Conservation (phyloP, 2,888 invertebrate species). For the Danaus chrysippus region DNA sequence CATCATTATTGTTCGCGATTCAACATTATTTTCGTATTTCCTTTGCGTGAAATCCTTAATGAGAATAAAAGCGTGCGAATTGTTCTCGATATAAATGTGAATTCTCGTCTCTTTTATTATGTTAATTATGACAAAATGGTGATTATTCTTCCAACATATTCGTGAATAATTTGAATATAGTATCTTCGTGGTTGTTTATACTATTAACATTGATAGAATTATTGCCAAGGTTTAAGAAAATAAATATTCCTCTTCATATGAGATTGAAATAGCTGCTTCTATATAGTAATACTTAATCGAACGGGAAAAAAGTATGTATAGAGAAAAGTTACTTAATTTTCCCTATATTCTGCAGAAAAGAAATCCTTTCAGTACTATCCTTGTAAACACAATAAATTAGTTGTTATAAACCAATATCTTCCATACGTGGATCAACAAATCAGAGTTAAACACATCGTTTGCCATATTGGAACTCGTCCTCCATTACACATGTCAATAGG, state of each 20-base stretch:
- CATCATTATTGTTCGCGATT: conserved; percentile 14
- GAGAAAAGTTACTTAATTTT: too few species aligned
- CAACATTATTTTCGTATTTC: conserved; percentile 19
- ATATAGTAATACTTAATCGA: too few species aligned
- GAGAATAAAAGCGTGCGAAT: conserved; percentile 15
- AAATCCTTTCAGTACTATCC: too few species aligned
- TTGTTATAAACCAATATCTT: conserved; percentile 2
- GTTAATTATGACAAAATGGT: conserved; percentile 6
- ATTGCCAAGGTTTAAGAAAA: too few species aligned
- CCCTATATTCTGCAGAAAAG: too few species aligned
- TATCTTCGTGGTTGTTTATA: too few species aligned
- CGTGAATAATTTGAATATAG: background rate
- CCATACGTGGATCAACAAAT: background rate
- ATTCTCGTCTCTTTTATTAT: conserved; percentile 7
- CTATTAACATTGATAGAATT: too few species aligned
- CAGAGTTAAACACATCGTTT: conserved; percentile 39
- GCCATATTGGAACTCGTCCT: conserved; percentile 46
- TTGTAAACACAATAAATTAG: background rate
- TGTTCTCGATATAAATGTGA: conserved; percentile 6
- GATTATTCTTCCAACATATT: conserved; percentile 2
- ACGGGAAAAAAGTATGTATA: too few species aligned
- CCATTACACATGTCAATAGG: conserved; percentile 56
- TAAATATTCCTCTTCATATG: too few species aligned
- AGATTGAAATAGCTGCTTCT: too few species aligned
- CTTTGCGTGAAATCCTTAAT: conserved; percentile 17